Conservation (phyloP, 2,797 vertebrate species). For the Ambastaia sidthimunki region DNA sequence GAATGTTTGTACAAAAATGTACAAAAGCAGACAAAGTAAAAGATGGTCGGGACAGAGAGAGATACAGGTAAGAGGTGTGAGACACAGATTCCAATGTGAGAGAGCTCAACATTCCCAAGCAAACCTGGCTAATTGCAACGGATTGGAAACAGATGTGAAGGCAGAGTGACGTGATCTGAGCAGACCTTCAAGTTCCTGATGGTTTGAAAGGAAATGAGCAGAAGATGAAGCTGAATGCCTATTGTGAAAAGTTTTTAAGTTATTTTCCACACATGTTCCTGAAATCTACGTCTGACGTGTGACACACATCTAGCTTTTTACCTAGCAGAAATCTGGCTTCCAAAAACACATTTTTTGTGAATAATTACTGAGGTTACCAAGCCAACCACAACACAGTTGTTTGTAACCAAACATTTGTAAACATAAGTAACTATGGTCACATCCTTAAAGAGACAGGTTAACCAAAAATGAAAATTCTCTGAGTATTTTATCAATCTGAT, state of each 20-base stretch:
- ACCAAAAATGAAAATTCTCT: not conserved
- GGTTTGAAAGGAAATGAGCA: conserved; percentile 66
- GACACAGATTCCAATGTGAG: conserved; percentile 59
- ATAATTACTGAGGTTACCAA: not conserved
- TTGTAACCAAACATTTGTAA: not conserved
- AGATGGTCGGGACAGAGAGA: conserved; percentile 25
- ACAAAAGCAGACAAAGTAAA: conserved; percentile 62
- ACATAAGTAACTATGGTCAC: not conserved
- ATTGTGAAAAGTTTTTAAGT: not conserved
- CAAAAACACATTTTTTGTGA: not conserved
- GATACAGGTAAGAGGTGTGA: not conserved
- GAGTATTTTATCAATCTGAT: not conserved
- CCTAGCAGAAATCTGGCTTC: too few species aligned
- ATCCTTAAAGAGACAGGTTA: not conserved
- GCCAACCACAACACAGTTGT: not conserved
- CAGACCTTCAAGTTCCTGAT: conserved; percentile 74
- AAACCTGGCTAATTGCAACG: conserved; percentile 76
- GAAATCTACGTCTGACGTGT: not conserved
- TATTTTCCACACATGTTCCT: not conserved
- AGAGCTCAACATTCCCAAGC: conserved; percentile 73
- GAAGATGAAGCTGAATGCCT: conserved; percentile 5
- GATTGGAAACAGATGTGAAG: conserved; percentile 82
- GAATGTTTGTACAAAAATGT: conserved; percentile 22
- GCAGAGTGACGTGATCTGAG: conserved; percentile 77
- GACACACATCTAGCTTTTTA: not conserved